phyloP scores from a whole-genome alignment of 2,888 invertebrate species.

The Hermaeophaga mercurialis region DNA sequence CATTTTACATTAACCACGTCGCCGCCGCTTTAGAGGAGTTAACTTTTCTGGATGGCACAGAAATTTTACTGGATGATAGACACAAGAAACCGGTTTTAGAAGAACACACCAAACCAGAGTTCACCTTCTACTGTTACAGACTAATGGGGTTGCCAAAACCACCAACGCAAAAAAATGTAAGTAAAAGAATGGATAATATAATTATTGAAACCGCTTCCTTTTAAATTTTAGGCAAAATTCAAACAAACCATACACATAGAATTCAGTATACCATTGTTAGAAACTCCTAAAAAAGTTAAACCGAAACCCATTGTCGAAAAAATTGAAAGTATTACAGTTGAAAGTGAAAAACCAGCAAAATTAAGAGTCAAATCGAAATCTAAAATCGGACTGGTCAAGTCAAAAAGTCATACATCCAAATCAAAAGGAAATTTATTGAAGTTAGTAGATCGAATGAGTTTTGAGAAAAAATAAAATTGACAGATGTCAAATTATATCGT shows the following conservation, averaged over 20 bases:
- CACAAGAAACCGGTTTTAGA: conserved; percentile 39
- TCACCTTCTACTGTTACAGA: conserved; percentile 60
- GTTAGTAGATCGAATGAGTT: no score
- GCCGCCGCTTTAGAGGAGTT: background rate
- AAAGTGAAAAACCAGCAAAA: no score
- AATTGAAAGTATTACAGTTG: no score
- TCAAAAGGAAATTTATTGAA: no score
- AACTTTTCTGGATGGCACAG: conserved; percentile 25
- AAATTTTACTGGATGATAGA: conserved; percentile 54
- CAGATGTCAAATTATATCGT: no score
- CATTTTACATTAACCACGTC: conserved; percentile 51
- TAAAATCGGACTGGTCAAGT: no score
- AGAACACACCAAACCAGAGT: conserved; percentile 56
- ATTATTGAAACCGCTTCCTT: background rate
- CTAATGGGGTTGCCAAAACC: conserved; percentile 63
- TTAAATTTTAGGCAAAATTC: conserved; percentile 45
- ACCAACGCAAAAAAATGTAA: conserved; percentile 57
- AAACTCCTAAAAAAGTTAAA: conserved; percentile 39
- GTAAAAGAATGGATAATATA: background rate
- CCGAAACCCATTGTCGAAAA: no score
- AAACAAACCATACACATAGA: conserved; percentile 61
- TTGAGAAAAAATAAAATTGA: no score
- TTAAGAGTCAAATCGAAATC: no score
- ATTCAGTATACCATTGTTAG: conserved; percentile 62
- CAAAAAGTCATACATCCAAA: no score